Conservation (phyloP, 2,113 vertebrate genomes). For the mouse (Mus musculus) region GRCm39 chr1:83449001-83449500, state of each 20-base stretch:
- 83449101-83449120: not conserved
- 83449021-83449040: not conserved
- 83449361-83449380: not conserved
- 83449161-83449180: not conserved
- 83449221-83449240: too few species aligned
- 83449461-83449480: not conserved
- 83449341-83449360: not conserved
- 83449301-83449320: not conserved
- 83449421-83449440: not conserved
- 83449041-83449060: not conserved
- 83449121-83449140: not conserved
- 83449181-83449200: not conserved
- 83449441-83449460: not conserved
- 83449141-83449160: not conserved
- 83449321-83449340: not conserved
- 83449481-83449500: not conserved
- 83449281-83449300: not conserved
- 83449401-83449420: not conserved
- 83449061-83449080: not conserved
- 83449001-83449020: not conserved
- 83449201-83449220: not conserved
- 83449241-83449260: not conserved
- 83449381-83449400: too few species aligned
- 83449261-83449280: not conserved
- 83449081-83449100: not conserved